Conservation (phyloP, 2,797 vertebrate species). For the Capromys pilorides region DNA sequence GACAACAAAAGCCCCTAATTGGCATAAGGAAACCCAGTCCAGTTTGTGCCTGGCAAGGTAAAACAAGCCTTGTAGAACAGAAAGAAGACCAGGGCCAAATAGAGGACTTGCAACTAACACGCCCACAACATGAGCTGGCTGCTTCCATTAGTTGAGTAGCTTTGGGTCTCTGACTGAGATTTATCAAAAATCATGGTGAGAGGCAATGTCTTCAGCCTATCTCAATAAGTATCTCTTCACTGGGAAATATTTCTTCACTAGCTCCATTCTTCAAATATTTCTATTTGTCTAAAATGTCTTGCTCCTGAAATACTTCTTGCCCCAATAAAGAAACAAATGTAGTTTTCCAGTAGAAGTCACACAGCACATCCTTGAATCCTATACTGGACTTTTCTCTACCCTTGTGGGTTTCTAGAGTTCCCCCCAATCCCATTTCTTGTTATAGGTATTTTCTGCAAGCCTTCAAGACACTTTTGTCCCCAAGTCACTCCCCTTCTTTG, state of each 20-base stretch:
- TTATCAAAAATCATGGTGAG: neutral
- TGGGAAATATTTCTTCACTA: constrained; percentile 12
- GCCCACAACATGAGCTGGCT: neutral
- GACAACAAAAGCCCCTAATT: constrained; percentile 12
- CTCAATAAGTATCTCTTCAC: neutral
- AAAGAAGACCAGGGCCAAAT: neutral
- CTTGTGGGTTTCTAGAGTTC: fast-evolving
- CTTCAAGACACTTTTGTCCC: neutral
- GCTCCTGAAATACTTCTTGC: neutral
- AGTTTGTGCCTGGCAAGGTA: neutral
- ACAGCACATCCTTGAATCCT: neutral
- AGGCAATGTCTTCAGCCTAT: neutral
- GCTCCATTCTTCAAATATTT: neutral
- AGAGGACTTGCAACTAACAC: neutral
- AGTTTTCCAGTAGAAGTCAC: neutral
- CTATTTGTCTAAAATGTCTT: constrained; percentile 2
- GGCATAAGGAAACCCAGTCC: neutral
- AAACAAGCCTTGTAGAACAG: neutral
- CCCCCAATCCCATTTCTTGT: neutral
- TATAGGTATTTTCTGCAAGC: neutral
- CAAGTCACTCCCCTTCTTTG: neutral
- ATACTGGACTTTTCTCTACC: neutral
- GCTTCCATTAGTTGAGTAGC: neutral
- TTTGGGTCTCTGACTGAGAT: neutral
- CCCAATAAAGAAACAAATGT: constrained; percentile 3